phyloP scores from a whole-genome alignment of 2,113 vertebrate species.

The Trichomycterus rosablanca region DNA sequence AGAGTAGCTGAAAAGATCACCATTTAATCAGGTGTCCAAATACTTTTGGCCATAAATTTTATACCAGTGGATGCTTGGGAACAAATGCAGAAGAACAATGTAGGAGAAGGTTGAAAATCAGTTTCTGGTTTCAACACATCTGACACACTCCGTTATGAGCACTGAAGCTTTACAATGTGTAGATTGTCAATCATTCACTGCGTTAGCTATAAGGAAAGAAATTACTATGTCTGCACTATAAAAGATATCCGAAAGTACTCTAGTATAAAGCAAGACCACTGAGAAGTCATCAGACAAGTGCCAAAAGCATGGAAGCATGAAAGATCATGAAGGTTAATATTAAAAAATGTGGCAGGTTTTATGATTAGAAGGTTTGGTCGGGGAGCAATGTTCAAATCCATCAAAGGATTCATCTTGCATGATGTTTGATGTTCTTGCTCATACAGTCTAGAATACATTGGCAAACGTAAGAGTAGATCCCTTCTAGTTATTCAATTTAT shows the following conservation, averaged over 20 bases:
- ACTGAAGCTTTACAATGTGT: conserved; percentile 25
- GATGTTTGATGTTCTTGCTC: too few relatives aligned
- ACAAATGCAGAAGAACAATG: background rate
- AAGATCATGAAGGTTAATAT: background rate
- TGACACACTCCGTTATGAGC: conserved; percentile 30
- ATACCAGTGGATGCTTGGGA: background rate
- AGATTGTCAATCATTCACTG: conserved; percentile 23
- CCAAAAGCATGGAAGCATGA: background rate
- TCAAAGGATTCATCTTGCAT: too few relatives aligned
- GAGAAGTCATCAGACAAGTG: conserved; percentile 7
- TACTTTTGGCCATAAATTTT: too few relatives aligned
- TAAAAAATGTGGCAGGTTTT: too few relatives aligned
- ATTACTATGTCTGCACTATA: conserved; percentile 27
- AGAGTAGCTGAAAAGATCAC: too few relatives aligned
- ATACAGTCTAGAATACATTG: too few relatives aligned
- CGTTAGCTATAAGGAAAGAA: conserved; percentile 14
- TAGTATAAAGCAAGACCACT: conserved; percentile 17
- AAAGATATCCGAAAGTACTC: conserved; percentile 19
- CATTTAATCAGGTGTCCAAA: too few relatives aligned
- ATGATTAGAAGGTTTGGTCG: too few relatives aligned
- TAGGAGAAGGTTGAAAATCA: conserved; percentile 3
- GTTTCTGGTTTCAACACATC: conserved; percentile 31
- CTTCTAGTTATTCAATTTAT: too few relatives aligned
- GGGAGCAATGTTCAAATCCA: too few relatives aligned
- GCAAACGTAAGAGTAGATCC: too few relatives aligned